phyloP scores from a whole-genome alignment of 2,888 invertebrate species.

The Agelastica alni region DNA sequence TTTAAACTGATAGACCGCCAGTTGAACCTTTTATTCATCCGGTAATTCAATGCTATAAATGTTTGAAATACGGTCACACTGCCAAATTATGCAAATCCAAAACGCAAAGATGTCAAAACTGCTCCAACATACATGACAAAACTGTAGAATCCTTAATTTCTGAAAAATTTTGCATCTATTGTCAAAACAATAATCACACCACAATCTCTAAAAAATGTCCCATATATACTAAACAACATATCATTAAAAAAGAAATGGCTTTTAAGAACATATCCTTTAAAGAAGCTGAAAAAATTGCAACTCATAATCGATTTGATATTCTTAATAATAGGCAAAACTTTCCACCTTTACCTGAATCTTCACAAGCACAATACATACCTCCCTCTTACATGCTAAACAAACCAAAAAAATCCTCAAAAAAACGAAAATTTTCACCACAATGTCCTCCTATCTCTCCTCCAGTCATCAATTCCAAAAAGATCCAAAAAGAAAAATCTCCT shows the following conservation, averaged over 20 bases:
- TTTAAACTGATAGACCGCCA: background rate
- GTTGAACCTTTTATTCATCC: background rate
- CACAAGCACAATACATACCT: background rate
- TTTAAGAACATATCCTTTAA: background rate
- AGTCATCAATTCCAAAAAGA: background rate
- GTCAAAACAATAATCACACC: background rate
- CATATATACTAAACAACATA: conserved; percentile 1
- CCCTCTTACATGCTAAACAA: conserved; percentile 7
- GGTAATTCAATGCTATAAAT: background rate
- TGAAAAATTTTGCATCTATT: conserved; percentile 4
- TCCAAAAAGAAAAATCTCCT: background rate
- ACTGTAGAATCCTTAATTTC: background rate
- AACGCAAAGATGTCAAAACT: background rate
- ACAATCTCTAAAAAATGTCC: conserved; percentile 8
- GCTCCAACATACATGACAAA: background rate
- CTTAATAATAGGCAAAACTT: conserved; percentile 4
- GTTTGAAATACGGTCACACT: background rate
- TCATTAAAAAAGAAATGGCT: conserved; percentile 8
- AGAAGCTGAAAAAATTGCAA: background rate
- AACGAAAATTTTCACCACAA: background rate
- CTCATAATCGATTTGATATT: conserved; percentile 5
- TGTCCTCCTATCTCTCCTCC: background rate
- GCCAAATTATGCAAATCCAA: background rate
- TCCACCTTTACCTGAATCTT: background rate
- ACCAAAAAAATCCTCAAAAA: conserved; percentile 1